Evolutionary conservation across 2,797 vertebrate species (phyloP), one percentile per base, ranked within the genome.

Genomic region (Myoxocephalus aenaeus): DNA sequence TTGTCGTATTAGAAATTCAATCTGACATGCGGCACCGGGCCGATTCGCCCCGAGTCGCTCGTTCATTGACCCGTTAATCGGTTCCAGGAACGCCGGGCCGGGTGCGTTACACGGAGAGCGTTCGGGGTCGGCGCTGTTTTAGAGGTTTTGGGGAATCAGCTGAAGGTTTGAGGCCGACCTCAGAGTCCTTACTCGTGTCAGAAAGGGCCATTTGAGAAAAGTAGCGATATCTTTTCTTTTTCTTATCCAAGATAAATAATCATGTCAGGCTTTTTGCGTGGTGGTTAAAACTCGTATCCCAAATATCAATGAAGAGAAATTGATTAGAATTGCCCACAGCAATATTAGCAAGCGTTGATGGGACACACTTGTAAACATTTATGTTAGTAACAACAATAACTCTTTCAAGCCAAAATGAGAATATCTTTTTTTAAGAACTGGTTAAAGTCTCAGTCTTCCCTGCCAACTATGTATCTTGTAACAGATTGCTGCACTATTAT

Each of bases 1-100:
- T 66, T 32, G 67, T 77, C 56, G 3, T 70, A 70, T 81, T 29
- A 62, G 77, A 84, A 73, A 87, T 86, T 84, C 72, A 81, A 72
- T 70, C 67, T 83, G 86, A 86, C 80, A 44, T 27, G 2, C 36
- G 2, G 78, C 59, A 9, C 20, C 5, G 44, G 36, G 29, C 48
- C 17, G 32, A 68, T 70, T 42, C 6, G 51, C 79, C 63, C n/a
- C 6, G 53, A 75, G 83, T 56, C 14, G 54, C 32, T 27, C 25
- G 18, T 34, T 65, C 80, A 74, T 62, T 75, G 85, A 86, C 73
- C 80, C 32, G 50, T 70, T 79, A 79, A 83, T 83, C 36, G 56
- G 62, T 83, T 73, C 70, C 82, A 44, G 76, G 64, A 75, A 70
- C 51, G 32, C 56, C 3, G 42, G 32, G 40, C 57, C 13, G 34